Conservation (phyloP, 2,113 vertebrate species). For the Albula goreensis region DNA sequence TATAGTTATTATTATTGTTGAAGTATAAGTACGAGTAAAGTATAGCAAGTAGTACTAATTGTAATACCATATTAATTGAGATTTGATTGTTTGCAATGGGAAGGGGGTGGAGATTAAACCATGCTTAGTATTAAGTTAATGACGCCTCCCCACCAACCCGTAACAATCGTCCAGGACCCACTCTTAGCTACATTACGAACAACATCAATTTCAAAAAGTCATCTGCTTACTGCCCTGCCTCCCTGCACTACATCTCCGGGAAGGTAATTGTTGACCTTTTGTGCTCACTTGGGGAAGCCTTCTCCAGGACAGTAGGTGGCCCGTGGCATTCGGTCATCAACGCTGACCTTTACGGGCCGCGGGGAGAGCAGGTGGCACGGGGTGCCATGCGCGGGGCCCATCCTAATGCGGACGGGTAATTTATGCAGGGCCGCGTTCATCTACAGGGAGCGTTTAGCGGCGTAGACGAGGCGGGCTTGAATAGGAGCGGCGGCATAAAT, state of each 20-base stretch:
- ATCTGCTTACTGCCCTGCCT: constrained; percentile 99
- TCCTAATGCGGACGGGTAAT: constrained; percentile 98
- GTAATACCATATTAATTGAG: too few species aligned
- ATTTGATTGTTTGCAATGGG: too few species aligned
- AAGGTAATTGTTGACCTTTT: constrained; percentile 99
- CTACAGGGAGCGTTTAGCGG: constrained; percentile 57
- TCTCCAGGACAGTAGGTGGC: constrained; percentile 98
- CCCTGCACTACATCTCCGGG: constrained; percentile 88
- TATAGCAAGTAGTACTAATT: too few species aligned
- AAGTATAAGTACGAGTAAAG: too few species aligned
- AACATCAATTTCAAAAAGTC: constrained; percentile 95
- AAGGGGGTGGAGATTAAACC: too few species aligned
- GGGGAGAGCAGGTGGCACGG: constrained; percentile 96
- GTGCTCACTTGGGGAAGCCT: constrained; percentile 99
- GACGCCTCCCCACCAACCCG: too few species aligned
- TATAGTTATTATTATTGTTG: too few species aligned
- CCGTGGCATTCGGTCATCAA: constrained; percentile 99
- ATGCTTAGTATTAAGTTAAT: too few species aligned
- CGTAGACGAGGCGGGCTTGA: constrained; percentile 34
- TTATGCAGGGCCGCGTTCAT: constrained; percentile 76
- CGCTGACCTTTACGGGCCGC: constrained; percentile 99
- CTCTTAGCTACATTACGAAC: too few species aligned
- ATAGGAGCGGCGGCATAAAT: constrained; percentile 47
- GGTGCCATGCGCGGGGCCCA: constrained; percentile 82
- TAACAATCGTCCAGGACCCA: too few species aligned